Evolutionary conservation across 1,140 invertebrate species (phyloP).

Genomic region (Olivierus martensii): DNA sequence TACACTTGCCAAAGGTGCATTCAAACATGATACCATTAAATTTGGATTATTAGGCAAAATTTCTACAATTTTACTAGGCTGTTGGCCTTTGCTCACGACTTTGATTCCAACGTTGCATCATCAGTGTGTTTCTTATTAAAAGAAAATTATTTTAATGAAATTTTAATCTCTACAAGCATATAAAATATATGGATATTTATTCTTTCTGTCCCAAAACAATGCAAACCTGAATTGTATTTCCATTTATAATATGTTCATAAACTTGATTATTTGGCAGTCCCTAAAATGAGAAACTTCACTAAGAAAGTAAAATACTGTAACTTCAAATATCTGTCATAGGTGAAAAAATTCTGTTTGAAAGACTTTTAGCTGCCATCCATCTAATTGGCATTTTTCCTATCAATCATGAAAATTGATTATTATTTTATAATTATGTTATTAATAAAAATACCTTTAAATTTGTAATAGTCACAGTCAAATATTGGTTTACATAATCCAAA

Average conservation of each 20-base stretch:
- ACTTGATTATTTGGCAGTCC: conserved; percentile 72
- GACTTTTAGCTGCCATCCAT: conserved; percentile 82
- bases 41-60: conserved; percentile 57
- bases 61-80: conserved; percentile 60
- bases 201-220: conserved; percentile 59
- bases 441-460: too few relatives aligned
- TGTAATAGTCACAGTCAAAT: conserved; percentile 76
- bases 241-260: conserved; percentile 57
- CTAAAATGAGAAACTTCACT: conserved; percentile 66
- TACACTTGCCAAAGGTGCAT: conserved; percentile 55
- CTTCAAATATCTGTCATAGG: conserved; percentile 74
- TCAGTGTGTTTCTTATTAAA: conserved; percentile 46
- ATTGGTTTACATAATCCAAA: conserved; percentile 84
- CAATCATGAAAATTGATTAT: too few relatives aligned
- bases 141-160: neutral
- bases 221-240: conserved; percentile 51
- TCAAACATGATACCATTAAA: conserved; percentile 61
- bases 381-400: conserved; percentile 73
- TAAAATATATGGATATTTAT: too few relatives aligned
- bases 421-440: too few relatives aligned
- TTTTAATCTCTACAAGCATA: neutral
- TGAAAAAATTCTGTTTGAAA: conserved; percentile 63
- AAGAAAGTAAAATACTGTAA: conserved; percentile 67
- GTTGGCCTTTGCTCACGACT: conserved; percentile 52
- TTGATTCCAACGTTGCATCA: conserved; percentile 59